Conservation (phyloP, 2,113 vertebrate genomes). For the Tympanuchus pallidicinctus region DNA sequence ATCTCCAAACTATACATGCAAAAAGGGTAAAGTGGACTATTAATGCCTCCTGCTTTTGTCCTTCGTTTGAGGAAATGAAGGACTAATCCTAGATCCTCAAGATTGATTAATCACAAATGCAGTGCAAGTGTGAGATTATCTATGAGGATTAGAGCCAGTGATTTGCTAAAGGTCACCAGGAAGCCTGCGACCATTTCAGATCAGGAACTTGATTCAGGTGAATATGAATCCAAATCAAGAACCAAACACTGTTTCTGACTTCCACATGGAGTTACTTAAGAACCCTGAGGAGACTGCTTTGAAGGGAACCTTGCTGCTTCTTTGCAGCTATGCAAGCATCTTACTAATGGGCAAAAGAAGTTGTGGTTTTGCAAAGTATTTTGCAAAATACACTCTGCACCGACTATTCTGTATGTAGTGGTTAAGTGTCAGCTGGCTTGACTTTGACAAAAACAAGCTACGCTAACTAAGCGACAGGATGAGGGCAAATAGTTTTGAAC, state of each 20-base stretch:
- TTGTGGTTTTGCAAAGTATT: neutral
- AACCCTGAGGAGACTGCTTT: neutral
- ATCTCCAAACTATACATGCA: neutral
- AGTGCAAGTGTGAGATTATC: neutral
- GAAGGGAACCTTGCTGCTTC: neutral
- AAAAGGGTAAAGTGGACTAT: neutral
- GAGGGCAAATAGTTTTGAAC: too few relatives aligned
- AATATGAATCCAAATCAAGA: neutral
- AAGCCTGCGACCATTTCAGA: neutral
- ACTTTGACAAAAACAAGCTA: neutral
- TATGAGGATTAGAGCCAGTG: neutral
- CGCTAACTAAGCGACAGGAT: neutral
- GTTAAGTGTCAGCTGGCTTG: neutral
- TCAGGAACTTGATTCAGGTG: neutral
- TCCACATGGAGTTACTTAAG: neutral
- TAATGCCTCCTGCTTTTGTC: constrained; percentile 3
- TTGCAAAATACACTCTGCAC: neutral
- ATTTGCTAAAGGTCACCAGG: constrained; percentile 24
- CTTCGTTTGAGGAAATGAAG: constrained; percentile 42
- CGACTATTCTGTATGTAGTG: neutral
- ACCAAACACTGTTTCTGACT: neutral
- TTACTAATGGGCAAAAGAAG: accelerated
- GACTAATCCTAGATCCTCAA: constrained; percentile 24
- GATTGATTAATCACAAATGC: constrained; percentile 18
- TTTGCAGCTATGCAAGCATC: neutral